Percentiles rank a stretch among this genome's conserved stretches.
phyloP scores from a whole-genome alignment of 2,888 invertebrate species.

The Siphlonurus alternatus region DNA sequence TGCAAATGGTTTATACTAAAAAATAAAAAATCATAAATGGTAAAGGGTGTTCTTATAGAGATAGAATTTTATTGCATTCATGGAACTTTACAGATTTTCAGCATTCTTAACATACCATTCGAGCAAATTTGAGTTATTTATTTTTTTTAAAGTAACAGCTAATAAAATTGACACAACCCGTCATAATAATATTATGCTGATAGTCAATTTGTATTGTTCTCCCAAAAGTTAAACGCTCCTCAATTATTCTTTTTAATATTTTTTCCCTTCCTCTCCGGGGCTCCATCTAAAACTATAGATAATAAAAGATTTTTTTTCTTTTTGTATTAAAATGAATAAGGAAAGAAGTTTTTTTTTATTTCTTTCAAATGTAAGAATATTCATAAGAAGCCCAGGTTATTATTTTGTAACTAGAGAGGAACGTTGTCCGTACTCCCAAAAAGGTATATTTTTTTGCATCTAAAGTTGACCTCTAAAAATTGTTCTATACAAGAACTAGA shows the following conservation, averaged over 20 bases:
- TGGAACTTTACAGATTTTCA: slow-evolving; percentile 31
- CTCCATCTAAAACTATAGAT: neutral
- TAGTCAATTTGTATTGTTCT: neutral
- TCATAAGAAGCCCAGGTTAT: slow-evolving; percentile 1
- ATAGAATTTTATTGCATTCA: slow-evolving; percentile 36
- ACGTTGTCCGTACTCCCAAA: slow-evolving; percentile 1
- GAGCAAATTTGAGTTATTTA: neutral
- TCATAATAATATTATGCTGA: neutral
- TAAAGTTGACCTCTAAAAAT: slow-evolving; percentile 1
- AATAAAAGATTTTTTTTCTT: neutral
- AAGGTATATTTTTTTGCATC: neutral
- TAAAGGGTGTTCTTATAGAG: slow-evolving; percentile 18
- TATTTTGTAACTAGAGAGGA: neutral
- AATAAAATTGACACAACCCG: neutral
- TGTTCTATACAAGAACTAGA: slow-evolving; percentile 2
- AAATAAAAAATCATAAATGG: slow-evolving; percentile 3
- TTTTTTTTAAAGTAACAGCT: neutral
- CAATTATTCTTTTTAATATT: neutral
- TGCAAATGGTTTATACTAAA: neutral
- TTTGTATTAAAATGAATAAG: neutral
- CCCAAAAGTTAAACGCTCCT: neutral
- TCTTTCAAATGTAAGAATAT: neutral
- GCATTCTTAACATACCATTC: slow-evolving; percentile 1
- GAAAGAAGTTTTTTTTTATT: neutral
- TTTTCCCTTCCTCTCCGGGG: neutral